A percentile compares a stretch with the other conserved stretches of the same genome.
Evolutionary conservation across 35 echinoderm and acorn worm species (phyloP).

Genomic region (Patiria miniata): DNA sequence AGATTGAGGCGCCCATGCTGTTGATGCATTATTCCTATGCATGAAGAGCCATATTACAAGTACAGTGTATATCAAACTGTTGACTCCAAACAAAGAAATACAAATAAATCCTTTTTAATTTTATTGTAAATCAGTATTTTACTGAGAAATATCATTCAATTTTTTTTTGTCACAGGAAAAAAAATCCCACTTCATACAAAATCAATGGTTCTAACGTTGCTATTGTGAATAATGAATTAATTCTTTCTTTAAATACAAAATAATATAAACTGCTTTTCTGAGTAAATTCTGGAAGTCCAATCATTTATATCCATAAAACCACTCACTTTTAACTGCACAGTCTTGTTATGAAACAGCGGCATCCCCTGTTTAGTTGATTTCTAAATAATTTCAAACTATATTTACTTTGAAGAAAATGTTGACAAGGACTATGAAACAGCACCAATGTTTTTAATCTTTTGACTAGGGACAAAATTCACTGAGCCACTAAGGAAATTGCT

Average conservation of each 20-base stretch:
- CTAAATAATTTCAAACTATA: too few species aligned
- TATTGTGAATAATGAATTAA: background rate
- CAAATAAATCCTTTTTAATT: background rate
- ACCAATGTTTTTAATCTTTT: background rate
- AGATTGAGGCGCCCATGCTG: too few species aligned
- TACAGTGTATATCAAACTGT: too few species aligned
- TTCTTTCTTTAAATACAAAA: background rate
- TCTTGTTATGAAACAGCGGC: background rate
- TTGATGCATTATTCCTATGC: too few species aligned
- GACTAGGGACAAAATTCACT: background rate
- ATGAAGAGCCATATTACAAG: too few species aligned
- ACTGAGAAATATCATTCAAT: background rate
- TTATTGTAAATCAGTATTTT: conserved; percentile 21
- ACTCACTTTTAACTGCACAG: background rate
- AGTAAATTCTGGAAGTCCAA: conserved; percentile 18
- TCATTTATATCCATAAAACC: background rate
- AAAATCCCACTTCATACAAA: conserved; percentile 10
- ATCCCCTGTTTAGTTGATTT: background rate
- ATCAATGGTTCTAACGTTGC: background rate
- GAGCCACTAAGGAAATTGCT: background rate
- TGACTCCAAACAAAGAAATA: too few species aligned
- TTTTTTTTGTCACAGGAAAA: background rate
- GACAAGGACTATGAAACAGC: too few species aligned
- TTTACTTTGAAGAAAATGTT: too few species aligned
- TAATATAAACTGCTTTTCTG: background rate